These are phyloP conservation scores for Anseranas semipalmata DNA, from an alignment of 2,113 vertebrate species.

Conservation along the genomic window DNA sequence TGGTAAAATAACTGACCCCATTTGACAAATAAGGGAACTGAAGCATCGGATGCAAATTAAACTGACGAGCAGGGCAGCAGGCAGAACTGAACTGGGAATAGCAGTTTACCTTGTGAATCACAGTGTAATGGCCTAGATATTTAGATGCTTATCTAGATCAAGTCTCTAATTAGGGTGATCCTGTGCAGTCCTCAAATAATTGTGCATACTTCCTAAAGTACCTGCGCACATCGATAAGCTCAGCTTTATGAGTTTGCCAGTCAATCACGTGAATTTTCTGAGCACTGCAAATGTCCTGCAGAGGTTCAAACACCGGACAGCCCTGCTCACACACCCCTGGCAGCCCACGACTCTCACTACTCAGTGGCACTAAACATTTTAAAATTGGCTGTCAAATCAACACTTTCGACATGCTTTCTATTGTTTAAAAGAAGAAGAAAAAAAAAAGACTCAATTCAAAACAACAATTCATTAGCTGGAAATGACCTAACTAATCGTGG, in stretches of 20 bases:
- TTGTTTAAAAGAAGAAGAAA: background rate
- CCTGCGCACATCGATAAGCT: background rate
- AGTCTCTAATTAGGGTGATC: slow-evolving; percentile 56
- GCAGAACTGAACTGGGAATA: slow-evolving; percentile 28
- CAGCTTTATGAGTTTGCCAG: background rate
- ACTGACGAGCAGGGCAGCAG: slow-evolving; percentile 17
- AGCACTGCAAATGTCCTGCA: background rate
- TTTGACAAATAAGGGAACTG: slow-evolving; percentile 42
- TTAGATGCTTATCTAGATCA: slow-evolving; percentile 54
- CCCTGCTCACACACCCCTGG: background rate
- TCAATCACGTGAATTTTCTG: background rate
- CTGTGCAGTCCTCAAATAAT: background rate
- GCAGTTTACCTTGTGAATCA: slow-evolving; percentile 56
- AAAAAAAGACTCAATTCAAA: background rate
- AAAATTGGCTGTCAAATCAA: background rate
- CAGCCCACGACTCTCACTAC: background rate
- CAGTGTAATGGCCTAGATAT: slow-evolving; percentile 47
- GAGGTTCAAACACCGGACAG: background rate
- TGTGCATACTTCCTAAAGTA: slow-evolving; percentile 2
- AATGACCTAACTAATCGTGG: background rate
- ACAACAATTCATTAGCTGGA: background rate
- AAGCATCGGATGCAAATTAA: slow-evolving; percentile 40
- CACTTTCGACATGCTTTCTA: background rate
- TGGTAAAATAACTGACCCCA: slow-evolving; percentile 32
- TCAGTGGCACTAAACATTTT: background rate